A percentile compares a stretch with the other conserved stretches of the same genome.
These are phyloP conservation scores for Trachemys scripta DNA, from an alignment of 2,113 vertebrate genomes.

Conservation along the genomic window DNA sequence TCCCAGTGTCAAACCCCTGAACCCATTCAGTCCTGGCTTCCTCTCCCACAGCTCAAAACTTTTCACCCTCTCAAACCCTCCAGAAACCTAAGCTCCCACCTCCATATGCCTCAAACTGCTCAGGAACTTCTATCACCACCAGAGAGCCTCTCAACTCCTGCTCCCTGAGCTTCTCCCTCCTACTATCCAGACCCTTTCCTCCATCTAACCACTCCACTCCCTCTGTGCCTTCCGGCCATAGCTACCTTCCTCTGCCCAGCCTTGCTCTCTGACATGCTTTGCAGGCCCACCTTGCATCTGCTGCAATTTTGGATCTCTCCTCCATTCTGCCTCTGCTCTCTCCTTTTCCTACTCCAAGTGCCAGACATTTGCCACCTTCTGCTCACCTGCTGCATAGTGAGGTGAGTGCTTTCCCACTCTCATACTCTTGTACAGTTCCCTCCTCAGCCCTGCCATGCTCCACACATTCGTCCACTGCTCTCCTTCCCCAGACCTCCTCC, in stretches of 20 bases:
- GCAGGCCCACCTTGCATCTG: not conserved
- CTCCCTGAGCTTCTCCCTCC: not conserved
- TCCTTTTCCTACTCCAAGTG: not conserved
- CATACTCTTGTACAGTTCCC: not conserved
- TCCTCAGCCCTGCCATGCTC: not conserved
- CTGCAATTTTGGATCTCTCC: not conserved
- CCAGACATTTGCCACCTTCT: not conserved
- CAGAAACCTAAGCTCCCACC: not conserved
- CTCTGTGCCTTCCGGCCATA: not conserved
- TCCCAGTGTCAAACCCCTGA: not conserved
- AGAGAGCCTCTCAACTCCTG: not conserved
- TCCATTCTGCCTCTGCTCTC: not conserved
- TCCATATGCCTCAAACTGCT: not conserved
- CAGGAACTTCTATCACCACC: not conserved
- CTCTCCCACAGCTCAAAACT: not conserved
- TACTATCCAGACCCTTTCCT: not conserved
- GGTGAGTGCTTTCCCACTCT: not conserved
- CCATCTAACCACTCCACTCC: not conserved
- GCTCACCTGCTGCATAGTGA: not conserved
- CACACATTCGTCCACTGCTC: not conserved
- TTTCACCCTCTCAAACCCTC: not conserved
- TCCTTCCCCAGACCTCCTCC: not conserved
- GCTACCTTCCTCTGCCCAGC: not conserved
- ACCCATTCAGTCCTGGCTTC: not conserved
- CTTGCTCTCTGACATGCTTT: not conserved